Base-by-base conservation (phyloP, 2,888 invertebrate species). In the Leucania comma region DNA sequence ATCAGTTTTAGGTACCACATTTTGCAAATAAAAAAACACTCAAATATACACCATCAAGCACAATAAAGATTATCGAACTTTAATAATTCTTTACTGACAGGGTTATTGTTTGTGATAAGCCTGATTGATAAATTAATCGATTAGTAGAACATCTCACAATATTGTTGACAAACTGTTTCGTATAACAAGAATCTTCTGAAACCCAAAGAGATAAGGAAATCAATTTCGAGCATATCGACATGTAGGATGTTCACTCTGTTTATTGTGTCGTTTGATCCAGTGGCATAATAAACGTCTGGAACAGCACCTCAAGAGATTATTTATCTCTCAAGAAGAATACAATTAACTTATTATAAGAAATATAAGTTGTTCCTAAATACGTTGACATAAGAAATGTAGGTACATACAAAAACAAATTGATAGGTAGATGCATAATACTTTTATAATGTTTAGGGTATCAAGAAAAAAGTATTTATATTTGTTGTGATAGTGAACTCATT, bases 151-250 rank as follows among this genome's bases (percentile, higher is more conserved):
- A 6, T 14, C 26, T 48, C 10, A 29, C 22, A 42, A 50, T 50
- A 66, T 53, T n/a, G 42, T 68, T 54, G 20, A 29, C 29, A 12
- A 59, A 2, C 20, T 35, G 42, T 46, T 29, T 38, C 2, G 1
- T 24, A 32, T 42, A 32, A 51, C 24, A 17, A n/a, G 20, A 14
- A 42, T 22, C n/a, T 32, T 32, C 24, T 22, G 50, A 22, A 72
- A 48, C 8, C 2, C 10, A 5, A 60, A 46, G 65, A 46, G 26
- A 29, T 74, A 35, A 17, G 26, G 9, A 53, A 20, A 74, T 26
- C 22, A 51, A 73, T 17, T 42, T 42, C 20, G 20, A 46, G 46
- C 46, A 20, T 46, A 8, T 46, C 46, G 1, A 20, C 42, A 42
- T 20, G 0, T 17, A 9, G 9, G 10, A n/a, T 50, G 10, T n/a